These are phyloP conservation scores for Sussaba pulchella DNA, from an alignment of 2,888 invertebrate genomes.

Conservation along the genomic window DNA sequence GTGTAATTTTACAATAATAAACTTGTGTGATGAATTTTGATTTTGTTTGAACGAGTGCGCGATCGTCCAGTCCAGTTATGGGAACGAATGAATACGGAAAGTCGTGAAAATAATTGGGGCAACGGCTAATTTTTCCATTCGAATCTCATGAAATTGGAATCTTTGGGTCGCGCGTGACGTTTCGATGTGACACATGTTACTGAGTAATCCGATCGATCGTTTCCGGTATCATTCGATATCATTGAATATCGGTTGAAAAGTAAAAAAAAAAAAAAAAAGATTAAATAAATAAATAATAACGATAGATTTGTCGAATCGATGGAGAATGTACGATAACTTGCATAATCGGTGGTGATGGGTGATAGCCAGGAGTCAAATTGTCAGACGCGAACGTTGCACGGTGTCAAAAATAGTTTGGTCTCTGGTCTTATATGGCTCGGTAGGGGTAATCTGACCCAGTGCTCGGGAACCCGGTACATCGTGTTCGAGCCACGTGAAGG, in stretches of 20 bases:
- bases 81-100: constrained; percentile 29
- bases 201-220: no score
- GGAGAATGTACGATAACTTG: constrained; percentile 52
- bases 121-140: no score
- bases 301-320: no score
- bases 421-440: constrained; percentile 83
- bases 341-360: constrained; percentile 62
- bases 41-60: constrained; percentile 44
- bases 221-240: no score
- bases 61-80: constrained; percentile 38
- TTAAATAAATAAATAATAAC: no score
- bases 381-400: constrained; percentile 54
- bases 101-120: constrained; percentile 32
- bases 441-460: constrained; percentile 81
- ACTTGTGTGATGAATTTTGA: constrained; percentile 52
- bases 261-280: no score
- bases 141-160: no score
- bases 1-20: constrained; percentile 44
- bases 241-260: no score
- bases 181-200: no score
- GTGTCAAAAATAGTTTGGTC: constrained; percentile 81
- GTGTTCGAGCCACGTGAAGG: constrained; percentile 44
- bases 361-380: constrained; percentile 63
- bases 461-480: constrained; percentile 59
- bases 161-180: no score